Percentiles rank a stretch among this genome's conserved stretches.
These are phyloP conservation scores for Mya arenaria DNA, from an alignment of 1,140 invertebrate genomes.

Conservation along the genomic window DNA sequence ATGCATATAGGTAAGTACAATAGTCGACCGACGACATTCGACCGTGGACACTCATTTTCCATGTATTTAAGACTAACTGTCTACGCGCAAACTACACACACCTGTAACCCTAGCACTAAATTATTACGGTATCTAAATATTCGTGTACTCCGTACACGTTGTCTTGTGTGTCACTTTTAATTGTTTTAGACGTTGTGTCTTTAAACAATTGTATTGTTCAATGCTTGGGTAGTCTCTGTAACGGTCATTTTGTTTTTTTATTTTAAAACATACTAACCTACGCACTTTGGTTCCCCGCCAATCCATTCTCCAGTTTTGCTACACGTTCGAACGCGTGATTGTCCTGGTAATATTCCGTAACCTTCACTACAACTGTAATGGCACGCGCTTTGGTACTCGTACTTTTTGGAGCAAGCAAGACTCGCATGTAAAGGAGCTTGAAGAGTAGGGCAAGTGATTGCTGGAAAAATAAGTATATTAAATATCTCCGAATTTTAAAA, in stretches of 20 bases:
- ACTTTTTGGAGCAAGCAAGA: not conserved
- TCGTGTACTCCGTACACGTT: not conserved
- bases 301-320: slow-evolving; percentile 5
- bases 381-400: slow-evolving; percentile 13
- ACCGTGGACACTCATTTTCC: too few species aligned
- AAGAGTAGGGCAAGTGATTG: not conserved
- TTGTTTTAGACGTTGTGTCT: not conserved
- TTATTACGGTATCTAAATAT: too few species aligned
- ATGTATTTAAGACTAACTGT: too few species aligned
- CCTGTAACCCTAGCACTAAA: too few species aligned
- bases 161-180: not conserved
- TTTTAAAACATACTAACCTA: not conserved
- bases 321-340: slow-evolving; percentile 12
- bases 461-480: not conserved
- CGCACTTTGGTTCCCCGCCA: not conserved
- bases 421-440: not conserved
- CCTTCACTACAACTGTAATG: slow-evolving; percentile 16
- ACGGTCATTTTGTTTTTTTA: not conserved
- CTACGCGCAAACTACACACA: too few species aligned
- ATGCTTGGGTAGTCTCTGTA: not conserved
- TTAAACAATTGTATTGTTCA: not conserved
- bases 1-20: too few species aligned
- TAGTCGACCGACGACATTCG: too few species aligned
- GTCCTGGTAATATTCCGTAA: slow-evolving; percentile 26
- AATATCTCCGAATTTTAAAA: not conserved